These are phyloP conservation scores for Eupithecia centaureata DNA, from an alignment of 2,888 invertebrate species.

Conservation along the genomic window DNA sequence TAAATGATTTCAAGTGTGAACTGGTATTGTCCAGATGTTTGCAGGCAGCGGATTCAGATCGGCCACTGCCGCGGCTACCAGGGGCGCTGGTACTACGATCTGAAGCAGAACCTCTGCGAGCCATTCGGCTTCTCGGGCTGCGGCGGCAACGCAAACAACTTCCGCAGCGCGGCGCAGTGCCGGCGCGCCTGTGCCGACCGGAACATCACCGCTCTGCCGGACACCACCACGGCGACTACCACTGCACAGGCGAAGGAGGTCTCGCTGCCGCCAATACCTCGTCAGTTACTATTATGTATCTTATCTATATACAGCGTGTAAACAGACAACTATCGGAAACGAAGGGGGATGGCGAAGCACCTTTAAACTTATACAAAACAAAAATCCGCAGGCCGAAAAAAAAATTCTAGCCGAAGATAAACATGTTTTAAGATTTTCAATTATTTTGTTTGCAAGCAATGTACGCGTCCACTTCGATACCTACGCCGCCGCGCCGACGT, in stretches of 20 bases:
- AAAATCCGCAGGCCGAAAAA: too few relatives aligned
- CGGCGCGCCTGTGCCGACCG: constrained; percentile 82
- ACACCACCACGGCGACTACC: constrained; percentile 36
- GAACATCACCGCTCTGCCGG: constrained; percentile 38
- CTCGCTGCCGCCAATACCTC: constrained; percentile 23
- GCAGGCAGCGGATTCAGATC: constrained; percentile 85
- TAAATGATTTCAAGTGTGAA: background rate
- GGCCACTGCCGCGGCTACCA: constrained; percentile 92
- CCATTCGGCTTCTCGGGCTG: constrained; percentile 95
- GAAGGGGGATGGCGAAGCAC: too few relatives aligned
- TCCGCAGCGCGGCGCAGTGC: constrained; percentile 89
- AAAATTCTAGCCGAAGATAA: too few relatives aligned
- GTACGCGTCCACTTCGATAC: too few relatives aligned
- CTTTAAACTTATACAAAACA: too few relatives aligned
- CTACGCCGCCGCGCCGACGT: too few relatives aligned
- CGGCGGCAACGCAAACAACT: constrained; percentile 94
- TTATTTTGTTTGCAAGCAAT: too few relatives aligned
- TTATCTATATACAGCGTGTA: too few relatives aligned
- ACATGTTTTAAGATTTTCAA: too few relatives aligned
- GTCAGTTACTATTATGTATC: constrained; percentile 14
- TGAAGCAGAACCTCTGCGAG: constrained; percentile 87
- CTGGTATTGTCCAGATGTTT: constrained; percentile 76
- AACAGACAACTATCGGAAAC: too few relatives aligned
- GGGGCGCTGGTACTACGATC: constrained; percentile 94
- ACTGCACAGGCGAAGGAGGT: constrained; percentile 16